Evolutionary conservation across 2,113 vertebrate genomes (phyloP), one percentile per base, ranked within the genome.

Genomic region (Ochotona princeps): DNA sequence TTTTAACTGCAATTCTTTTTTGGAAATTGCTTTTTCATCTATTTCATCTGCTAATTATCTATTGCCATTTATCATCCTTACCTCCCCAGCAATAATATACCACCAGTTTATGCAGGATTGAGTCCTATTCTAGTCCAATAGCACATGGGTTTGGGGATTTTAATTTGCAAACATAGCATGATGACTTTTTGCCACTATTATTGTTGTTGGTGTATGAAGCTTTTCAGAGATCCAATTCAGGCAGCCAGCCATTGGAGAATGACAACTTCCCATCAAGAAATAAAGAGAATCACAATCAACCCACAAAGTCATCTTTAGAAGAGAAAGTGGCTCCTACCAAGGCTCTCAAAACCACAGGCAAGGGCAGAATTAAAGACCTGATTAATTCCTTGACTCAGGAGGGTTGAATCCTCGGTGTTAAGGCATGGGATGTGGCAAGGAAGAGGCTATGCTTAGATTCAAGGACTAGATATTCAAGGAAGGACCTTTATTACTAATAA

Each of bases 241-340:
- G 83, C 61, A 96, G 18, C 20, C 69, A 72, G 21, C 5, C 66
- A 32, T 17, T 93, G 86, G 63, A 93, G 70, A 92, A 86, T 38
- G 54, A 69, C 61, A 85, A 65, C 79, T 83, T 90, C 69, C 75
- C 30, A 60, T 66, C 94, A 83, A 83, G 95, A 86, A 80, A 75
- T 90, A 95, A 86, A 70, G 75, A 94, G 61, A 92, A 80, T 66
- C 47, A 44, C n/a, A 91, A 32, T 61, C 90, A 81, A 51, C 72
- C 83, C 61, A 91, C 91, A 92, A 57, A 81, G 14, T 84, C 95
- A 91, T 78, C 95, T 87, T 87, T 94, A 94, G 80, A 92, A 85
- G 70, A 75, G 7, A 83, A 13, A 35, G 17, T 92, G 88, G 25
- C n/a, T 93, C 38, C 91, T 32, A 90, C 91, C 65, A 94, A 89